These are phyloP conservation scores for Zoanthus gigantus DNA, from an alignment of 92 coral and sea anemone genomes.

Conservation along the genomic window DNA sequence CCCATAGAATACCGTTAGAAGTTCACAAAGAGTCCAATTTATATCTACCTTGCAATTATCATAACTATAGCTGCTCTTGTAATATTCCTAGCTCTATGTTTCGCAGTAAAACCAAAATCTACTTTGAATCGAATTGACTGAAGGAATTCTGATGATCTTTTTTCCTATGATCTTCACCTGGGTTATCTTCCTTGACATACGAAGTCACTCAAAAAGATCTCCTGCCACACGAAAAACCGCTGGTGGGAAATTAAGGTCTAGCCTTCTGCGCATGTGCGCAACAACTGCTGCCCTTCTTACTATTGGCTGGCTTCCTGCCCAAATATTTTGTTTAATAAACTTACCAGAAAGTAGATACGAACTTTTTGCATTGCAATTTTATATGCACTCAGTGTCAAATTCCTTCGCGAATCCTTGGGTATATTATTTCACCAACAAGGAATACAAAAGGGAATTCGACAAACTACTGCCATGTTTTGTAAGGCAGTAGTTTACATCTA, in stretches of 20 bases:
- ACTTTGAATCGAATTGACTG: conserved; percentile 5
- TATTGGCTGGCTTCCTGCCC: too few relatives aligned
- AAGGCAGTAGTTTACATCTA: too few relatives aligned
- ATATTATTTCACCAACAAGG: conserved; percentile 11
- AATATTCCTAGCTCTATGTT: neutral
- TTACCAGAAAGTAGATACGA: too few relatives aligned
- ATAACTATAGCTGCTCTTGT: neutral
- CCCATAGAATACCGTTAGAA: conserved; percentile 19
- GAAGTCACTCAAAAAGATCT: conserved; percentile 12
- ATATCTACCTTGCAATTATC: neutral
- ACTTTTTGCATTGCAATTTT: neutral
- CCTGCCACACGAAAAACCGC: neutral
- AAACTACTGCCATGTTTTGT: too few relatives aligned
- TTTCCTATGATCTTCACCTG: neutral
- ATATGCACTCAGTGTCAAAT: neutral
- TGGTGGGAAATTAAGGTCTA: neutral
- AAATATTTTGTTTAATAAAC: too few relatives aligned
- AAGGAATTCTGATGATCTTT: neutral
- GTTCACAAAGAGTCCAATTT: neutral
- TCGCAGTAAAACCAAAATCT: neutral
- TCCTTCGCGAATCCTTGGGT: conserved; percentile 24
- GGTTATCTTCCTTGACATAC: conserved; percentile 1
- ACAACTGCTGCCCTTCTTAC: neutral
- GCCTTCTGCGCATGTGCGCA: conserved; percentile 26
- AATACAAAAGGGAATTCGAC: neutral